Conservation (phyloP, 2,113 vertebrate genomes). For the Murina feae region DNA sequence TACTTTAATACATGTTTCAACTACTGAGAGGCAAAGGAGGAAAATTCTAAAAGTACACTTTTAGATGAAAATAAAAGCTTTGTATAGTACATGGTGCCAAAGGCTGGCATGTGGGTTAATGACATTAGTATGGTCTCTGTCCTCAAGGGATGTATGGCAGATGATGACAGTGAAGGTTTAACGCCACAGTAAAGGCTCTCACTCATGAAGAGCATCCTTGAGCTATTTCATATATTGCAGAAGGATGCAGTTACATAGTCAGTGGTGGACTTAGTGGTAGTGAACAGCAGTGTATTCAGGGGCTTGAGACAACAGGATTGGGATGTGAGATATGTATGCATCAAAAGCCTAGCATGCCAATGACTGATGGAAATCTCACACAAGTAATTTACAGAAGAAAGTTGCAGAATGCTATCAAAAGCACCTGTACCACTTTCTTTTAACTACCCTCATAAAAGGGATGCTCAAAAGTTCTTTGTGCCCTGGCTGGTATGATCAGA, state of each 20-base stretch:
- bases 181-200: neutral
- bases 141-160: neutral
- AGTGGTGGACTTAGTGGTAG: too few relatives aligned
- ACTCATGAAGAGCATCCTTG: neutral
- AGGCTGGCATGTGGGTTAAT: neutral
- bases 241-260: neutral
- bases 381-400: neutral
- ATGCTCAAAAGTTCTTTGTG: neutral
- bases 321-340: neutral
- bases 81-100: neutral
- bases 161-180: too few relatives aligned
- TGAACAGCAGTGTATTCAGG: neutral
- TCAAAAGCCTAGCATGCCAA: neutral
- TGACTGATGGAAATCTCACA: neutral
- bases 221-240: neutral
- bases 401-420: neutral
- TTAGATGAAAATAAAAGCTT: neutral
- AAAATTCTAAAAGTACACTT: neutral
- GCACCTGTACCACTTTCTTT: neutral
- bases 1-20: neutral
- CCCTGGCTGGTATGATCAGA: too few relatives aligned
- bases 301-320: neutral
- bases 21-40: neutral
- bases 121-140: neutral
- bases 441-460: neutral